Base-by-base conservation (phyloP, 2,888 invertebrate species). In the Anthophora plumipes region DNA sequence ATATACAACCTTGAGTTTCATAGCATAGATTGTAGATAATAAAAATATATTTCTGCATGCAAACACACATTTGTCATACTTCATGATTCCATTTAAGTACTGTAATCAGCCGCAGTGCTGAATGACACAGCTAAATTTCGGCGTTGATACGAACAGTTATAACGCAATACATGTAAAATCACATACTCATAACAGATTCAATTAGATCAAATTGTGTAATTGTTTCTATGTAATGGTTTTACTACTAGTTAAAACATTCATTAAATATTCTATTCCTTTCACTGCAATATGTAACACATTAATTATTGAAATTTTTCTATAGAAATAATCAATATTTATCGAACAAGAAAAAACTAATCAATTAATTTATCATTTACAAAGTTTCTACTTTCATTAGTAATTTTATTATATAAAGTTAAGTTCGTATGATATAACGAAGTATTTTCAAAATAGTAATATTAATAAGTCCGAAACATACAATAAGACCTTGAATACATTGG, bases 51-150 rank as follows among this genome's bases (percentile, higher is more conserved):
- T 7, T n/a, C n/a, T n/a, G n/a, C n/a, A n/a, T n/a, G n/a, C n/a
- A n/a, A 9, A 25, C 20, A 59, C 14, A 11, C 66, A 54, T 20
- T 4, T n/a, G 20, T 55, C 41, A 9, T n/a, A 50, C 39, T 46
- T 43, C 25, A 7, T 52, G 9, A 70, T 55, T 39, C 17, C 14
- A 20, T 31, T 22, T 11, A 52, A 43, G 37, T 52, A 25, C n/a
- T 50, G 43, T 20, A 63, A 70, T 50, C 20, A 43, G 50, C 14
- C 25, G 57, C 43, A 46, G 9, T n/a, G 55, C 3, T 22, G 39
- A 63, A 77, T 82, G 82, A 82, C 67, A 4, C 41, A 60, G 67
- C 80, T 54, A 52, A 57, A 77, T 73, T 73, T 79, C 31, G n/a
- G 11, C 6, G 22, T 39, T 37, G 43, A 48, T 66, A 25, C 20